Evolutionary conservation across 2,888 invertebrate species (phyloP).

Genomic region (Abscondita cerata): DNA sequence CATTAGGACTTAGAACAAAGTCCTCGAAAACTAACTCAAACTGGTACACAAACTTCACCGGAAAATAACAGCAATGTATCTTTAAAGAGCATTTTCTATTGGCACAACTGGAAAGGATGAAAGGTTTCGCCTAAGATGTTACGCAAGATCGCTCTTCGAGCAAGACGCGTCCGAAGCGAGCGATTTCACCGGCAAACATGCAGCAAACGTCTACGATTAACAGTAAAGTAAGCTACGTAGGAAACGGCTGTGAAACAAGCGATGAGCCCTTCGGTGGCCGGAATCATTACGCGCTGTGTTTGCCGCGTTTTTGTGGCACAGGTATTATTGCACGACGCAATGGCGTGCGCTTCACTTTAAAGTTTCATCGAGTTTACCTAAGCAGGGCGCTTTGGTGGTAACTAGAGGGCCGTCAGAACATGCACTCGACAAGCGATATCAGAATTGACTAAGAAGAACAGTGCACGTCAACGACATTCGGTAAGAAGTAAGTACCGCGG

Average conservation of each 20-base stretch:
- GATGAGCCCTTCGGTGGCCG: slow-evolving; percentile 88
- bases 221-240: slow-evolving; percentile 51
- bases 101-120: slow-evolving; percentile 65
- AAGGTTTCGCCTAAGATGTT: slow-evolving; percentile 63
- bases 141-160: slow-evolving; percentile 58
- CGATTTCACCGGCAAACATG: slow-evolving; percentile 56
- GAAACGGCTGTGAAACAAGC: slow-evolving; percentile 77
- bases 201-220: slow-evolving; percentile 55
- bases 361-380: slow-evolving; percentile 87
- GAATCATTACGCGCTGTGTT: slow-evolving; percentile 94
- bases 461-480: slow-evolving; percentile 81
- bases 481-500: slow-evolving; percentile 78
- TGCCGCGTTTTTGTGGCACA: slow-evolving; percentile 97
- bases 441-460: slow-evolving; percentile 66
- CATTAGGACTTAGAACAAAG: slow-evolving; percentile 55
- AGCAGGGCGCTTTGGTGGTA: slow-evolving; percentile 78
- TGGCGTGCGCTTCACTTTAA: slow-evolving; percentile 96
- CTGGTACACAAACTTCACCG: slow-evolving; percentile 76
- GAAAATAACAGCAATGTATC: slow-evolving; percentile 59
- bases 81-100: slow-evolving; percentile 64
- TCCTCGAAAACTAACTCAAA: slow-evolving; percentile 63
- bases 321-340: slow-evolving; percentile 97
- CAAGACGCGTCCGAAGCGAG: slow-evolving; percentile 61
- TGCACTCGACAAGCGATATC: slow-evolving; percentile 58
- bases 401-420: slow-evolving; percentile 62